Base-by-base conservation (phyloP, 1,140 invertebrate species). In the Phenacoccus solenopsis region DNA sequence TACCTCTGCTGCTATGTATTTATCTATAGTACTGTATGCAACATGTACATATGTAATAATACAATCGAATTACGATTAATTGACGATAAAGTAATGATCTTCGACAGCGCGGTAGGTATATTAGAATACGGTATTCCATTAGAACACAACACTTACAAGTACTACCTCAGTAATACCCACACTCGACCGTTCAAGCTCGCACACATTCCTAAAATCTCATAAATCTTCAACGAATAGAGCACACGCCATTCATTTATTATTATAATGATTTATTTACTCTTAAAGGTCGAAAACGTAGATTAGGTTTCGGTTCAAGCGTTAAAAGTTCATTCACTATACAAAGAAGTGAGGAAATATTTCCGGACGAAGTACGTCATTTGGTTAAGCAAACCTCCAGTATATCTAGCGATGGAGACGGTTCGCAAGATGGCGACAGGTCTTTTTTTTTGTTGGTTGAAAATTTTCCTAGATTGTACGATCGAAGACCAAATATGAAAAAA, bases 251-350 rank as follows among this genome's bases (percentile, higher is more conserved):
- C 2, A 49, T 49, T 49, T 49, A 49, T 49, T 49, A 49, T 16
- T 49, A 49, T 49, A 49, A 49, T 49, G 13, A 49, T 49, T 49
- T 49, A 49, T 49, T 49, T 49, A 49, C 38, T 72, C 57, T 73
- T 77, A 78, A 82, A 93, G 92, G 92, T 85, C 88, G 91, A 78
- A 95, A 94, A 85, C 87, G 93, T 84, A 87, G 93, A 81, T 88
- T 95, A 86, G 92, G 93, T 81, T 96, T 96, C 83, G 91, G 92
- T 80, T 90, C 91, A 83, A 91, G 91, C 82, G 90, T 91, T 77
- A 92, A 93, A 84, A 91, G 90, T 80, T 93, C 92, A 75, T 93
- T 96, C 84, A 95, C 91, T 79, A 91, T 96, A 77, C 93, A 95
- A 84, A 89, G 94, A 80, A 94, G 91, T 78, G 94, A 96, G 83